Percentiles rank a stretch among this genome's conserved stretches.
phyloP scores from a whole-genome alignment of 2,113 vertebrate genomes.

The Phaethornis superciliosus region DNA sequence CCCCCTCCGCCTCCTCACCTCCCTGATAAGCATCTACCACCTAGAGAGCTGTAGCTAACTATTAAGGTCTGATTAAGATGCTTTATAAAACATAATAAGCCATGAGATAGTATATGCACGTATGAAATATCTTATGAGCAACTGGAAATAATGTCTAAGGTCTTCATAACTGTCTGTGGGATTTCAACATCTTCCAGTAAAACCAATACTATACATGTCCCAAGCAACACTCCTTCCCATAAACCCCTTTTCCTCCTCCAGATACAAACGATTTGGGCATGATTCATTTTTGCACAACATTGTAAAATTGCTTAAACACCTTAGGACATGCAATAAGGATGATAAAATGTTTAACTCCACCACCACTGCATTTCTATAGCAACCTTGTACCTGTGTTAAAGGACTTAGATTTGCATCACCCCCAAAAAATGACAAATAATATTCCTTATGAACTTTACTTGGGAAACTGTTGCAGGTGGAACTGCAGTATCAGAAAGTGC shows the following conservation, averaged over 20 bases:
- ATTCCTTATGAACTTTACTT: background rate
- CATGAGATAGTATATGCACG: slow-evolving; percentile 20
- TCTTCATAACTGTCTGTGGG: background rate
- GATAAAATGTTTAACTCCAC: background rate
- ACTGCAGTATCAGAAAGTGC: background rate
- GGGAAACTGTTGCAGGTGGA: background rate
- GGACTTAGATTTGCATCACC: background rate
- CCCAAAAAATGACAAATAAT: background rate
- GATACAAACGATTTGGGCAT: background rate
- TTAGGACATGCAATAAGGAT: background rate
- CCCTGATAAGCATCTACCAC: slow-evolving; percentile 38
- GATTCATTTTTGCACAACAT: slow-evolving; percentile 14
- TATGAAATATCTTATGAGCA: slow-evolving; percentile 1
- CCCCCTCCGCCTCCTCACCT: background rate
- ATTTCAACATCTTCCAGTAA: slow-evolving; percentile 33
- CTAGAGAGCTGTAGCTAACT: slow-evolving; percentile 32
- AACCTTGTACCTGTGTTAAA: background rate
- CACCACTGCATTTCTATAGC: background rate
- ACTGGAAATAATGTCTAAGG: background rate
- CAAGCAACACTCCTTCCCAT: background rate
- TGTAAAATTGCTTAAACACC: background rate
- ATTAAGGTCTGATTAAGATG: slow-evolving; percentile 33
- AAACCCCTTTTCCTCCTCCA: background rate
- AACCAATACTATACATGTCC: background rate
- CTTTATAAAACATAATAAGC: slow-evolving; percentile 17